Evolutionary conservation across 2,797 vertebrate genomes (phyloP), one percentile per base, ranked within the genome.

Genomic region (Falco peregrinus): DNA sequence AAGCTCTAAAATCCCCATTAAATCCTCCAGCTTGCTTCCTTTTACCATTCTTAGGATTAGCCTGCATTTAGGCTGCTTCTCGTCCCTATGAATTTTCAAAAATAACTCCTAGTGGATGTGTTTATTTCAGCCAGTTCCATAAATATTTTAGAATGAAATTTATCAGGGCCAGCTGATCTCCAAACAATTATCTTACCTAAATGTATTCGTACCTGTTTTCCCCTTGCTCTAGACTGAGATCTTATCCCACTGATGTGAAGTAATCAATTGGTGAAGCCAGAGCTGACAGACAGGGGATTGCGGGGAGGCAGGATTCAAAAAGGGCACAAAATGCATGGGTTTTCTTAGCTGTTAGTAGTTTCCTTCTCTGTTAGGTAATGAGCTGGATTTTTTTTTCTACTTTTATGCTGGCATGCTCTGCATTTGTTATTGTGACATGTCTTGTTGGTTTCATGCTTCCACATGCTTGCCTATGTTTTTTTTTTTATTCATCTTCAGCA

Each of bases 321-420:
- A 57, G 5, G 13, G 31, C 37, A 65, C 0, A 0, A 83, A 89
- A 74, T 68, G 11, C 1, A 29, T 41, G 19, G 5, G 2, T 41
- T 87, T 87, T 60, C 24, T 64, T 84, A 73, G 50, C 13, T 51
- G 24, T 37, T 78, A 68, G 37, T 31, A 60, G 63, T 75, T 93
- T 79, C n/a, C 25, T 60, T 78, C 17, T 39, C 48, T 68, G 16
- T 8, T 64, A 53, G 16, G 15, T 43, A 88, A 57, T 21, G 7
- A 91, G 37, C 5, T 48, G 17, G 41, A 13, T 74, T 83, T 80
- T 88, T 88, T 76, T 76, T 20, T 31, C 43, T 83, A 26, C 20
- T 80, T 26, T 74, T 83, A 45, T 81, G n/a, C 56, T 64, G 61
- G 37, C 33, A 50, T 65, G 33, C 15, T 82, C 39, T 84, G 41